Evolutionary conservation across 2,888 invertebrate genomes (phyloP).

Genomic region (Anodontia alba): DNA sequence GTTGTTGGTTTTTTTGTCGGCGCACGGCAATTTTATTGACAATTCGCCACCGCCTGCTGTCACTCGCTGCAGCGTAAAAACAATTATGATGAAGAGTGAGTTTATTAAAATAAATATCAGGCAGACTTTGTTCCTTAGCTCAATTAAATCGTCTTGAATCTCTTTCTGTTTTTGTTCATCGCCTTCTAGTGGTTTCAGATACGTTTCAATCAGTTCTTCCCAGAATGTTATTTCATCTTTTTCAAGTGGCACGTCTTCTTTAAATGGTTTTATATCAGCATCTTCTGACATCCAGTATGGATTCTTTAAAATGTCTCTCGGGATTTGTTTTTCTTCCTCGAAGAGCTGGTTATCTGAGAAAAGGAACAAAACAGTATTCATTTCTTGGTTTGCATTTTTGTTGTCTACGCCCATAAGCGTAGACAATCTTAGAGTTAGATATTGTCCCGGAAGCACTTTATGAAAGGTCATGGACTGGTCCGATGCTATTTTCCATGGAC

Average conservation of each 20-base stretch:
- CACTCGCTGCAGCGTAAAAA: constrained; percentile 96
- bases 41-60: constrained; percentile 51
- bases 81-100: constrained; percentile 98
- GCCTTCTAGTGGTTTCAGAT: constrained; percentile 96
- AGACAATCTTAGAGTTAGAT: no score
- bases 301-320: constrained; percentile 57
- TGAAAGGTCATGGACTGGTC: no score
- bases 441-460: no score
- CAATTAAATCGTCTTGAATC: constrained; percentile 88
- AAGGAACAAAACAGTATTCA: neutral
- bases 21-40: constrained; percentile 53
- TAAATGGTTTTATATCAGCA: constrained; percentile 87
- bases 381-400: no score
- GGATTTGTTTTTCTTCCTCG: constrained; percentile 45
- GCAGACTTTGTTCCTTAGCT: constrained; percentile 92
- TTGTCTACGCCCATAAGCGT: no score
- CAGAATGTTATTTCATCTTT: constrained; percentile 90
- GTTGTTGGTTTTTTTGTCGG: neutral
- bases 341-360: constrained; percentile 65
- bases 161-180: constrained; percentile 90
- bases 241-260: neutral
- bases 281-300: constrained; percentile 71
- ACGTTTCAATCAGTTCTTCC: constrained; percentile 97
- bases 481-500: no score
- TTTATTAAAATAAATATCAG: constrained; percentile 96